These are phyloP conservation scores for Eristalis pertinax DNA, from an alignment of 2,888 invertebrate genomes.

Conservation along the genomic window DNA sequence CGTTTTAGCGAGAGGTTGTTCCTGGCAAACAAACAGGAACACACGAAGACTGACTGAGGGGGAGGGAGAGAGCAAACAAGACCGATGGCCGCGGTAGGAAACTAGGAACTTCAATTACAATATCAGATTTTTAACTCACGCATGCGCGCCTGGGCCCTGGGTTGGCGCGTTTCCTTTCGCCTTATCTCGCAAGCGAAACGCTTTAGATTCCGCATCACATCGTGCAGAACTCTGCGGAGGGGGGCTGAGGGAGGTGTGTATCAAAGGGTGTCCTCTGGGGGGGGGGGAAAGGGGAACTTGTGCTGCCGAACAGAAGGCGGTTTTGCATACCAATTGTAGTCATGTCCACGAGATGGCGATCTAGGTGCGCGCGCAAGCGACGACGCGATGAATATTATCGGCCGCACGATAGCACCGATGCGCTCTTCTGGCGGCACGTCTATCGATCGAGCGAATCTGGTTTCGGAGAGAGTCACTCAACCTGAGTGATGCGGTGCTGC, in stretches of 20 bases:
- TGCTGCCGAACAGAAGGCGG: constrained; percentile 60
- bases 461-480: constrained; percentile 64
- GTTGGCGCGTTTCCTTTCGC: constrained; percentile 54
- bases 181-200: constrained; percentile 48
- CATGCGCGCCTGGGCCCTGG: constrained; percentile 52
- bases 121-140: constrained; percentile 74
- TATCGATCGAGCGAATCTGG: constrained; percentile 44
- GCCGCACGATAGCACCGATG: constrained; percentile 37
- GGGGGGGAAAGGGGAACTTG: constrained; percentile 28
- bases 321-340: constrained; percentile 71
- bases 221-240: not conserved
- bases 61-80: not conserved
- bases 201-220: constrained; percentile 10
- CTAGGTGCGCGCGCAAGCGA: constrained; percentile 45
- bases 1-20: constrained; percentile 66
- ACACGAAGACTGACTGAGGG: constrained; percentile 15
- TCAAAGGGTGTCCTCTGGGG: constrained; percentile 27
- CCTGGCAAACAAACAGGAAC: constrained; percentile 48
- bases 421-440: constrained; percentile 2
- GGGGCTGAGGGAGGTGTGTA: not conserved
- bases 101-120: constrained; percentile 73
- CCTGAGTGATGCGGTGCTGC: constrained; percentile 63
- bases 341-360: constrained; percentile 65
- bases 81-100: constrained; percentile 34
- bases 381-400: constrained; percentile 51